phyloP scores from a whole-genome alignment of 2,113 vertebrate species.

The Falco punctatus region DNA sequence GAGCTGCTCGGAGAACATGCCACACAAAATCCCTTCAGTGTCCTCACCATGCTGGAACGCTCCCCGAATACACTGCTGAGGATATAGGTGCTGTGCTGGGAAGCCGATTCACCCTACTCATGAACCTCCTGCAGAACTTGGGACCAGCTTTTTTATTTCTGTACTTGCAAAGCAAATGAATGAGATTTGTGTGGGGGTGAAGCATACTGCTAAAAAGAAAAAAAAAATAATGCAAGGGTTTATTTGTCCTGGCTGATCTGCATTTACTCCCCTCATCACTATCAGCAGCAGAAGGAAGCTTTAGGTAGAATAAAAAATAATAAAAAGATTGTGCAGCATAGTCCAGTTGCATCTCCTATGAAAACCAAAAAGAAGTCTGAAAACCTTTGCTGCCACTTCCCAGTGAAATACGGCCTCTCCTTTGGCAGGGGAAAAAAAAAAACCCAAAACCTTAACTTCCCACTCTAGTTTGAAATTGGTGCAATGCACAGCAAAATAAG shows the following conservation, averaged over 20 bases:
- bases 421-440: too few relatives aligned
- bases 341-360: neutral
- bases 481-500: neutral
- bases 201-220: neutral
- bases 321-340: neutral
- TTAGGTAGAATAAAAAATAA: neutral
- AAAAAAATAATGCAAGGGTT: neutral
- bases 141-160: neutral
- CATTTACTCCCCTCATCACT: neutral
- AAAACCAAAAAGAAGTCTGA: neutral
- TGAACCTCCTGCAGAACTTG: neutral
- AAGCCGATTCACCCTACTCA: neutral
- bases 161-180: neutral
- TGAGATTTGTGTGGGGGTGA: neutral
- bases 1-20: neutral
- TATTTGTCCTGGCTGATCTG: neutral
- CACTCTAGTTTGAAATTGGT: neutral
- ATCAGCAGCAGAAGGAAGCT: neutral
- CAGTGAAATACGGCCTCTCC: neutral
- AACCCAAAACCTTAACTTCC: neutral
- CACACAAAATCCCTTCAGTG: neutral
- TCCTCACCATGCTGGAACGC: accelerated
- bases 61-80: accelerated
- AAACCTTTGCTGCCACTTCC: neutral
- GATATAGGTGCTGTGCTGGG: accelerated